Percentiles rank a stretch among this genome's conserved stretches.
These are phyloP conservation scores for Andricus grossulariae DNA, from an alignment of 1,140 invertebrate genomes.

Conservation along the genomic window DNA sequence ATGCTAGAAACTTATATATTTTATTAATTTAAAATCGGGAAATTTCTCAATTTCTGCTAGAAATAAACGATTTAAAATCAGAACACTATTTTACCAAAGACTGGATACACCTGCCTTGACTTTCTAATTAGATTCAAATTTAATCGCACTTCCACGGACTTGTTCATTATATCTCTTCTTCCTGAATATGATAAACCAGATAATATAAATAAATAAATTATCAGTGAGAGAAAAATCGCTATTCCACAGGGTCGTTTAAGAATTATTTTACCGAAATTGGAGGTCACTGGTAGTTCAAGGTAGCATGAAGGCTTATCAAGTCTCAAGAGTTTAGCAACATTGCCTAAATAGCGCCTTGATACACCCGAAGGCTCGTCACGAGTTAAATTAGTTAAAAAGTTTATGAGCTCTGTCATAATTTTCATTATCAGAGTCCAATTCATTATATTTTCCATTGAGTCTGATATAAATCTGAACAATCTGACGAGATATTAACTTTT, in stretches of 20 bases:
- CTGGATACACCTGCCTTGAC: too few species aligned
- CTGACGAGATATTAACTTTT: too few species aligned
- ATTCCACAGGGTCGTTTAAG: not conserved
- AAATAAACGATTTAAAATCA: too few species aligned
- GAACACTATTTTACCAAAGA: too few species aligned
- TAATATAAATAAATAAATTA: not conserved
- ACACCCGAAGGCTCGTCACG: not conserved
- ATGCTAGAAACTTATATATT: too few species aligned
- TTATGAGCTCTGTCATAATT: too few species aligned
- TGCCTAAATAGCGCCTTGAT: not conserved
- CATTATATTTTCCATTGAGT: too few species aligned
- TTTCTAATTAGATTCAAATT: not conserved
- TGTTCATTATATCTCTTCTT: not conserved
- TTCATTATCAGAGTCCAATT: too few species aligned
- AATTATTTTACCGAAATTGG: conserved; percentile 13
- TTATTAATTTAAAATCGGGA: too few species aligned
- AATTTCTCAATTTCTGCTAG: too few species aligned
- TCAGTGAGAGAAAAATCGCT: not conserved
- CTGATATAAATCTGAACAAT: too few species aligned
- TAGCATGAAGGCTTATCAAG: conserved; percentile 6
- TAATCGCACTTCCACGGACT: not conserved
- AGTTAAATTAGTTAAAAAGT: not conserved
- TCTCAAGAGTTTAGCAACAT: conserved; percentile 4
- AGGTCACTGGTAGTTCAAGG: conserved; percentile 8
- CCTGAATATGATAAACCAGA: not conserved